Evolutionary conservation across 2,888 invertebrate genomes (phyloP).

Genomic region (Conops quadrifasciatus): DNA sequence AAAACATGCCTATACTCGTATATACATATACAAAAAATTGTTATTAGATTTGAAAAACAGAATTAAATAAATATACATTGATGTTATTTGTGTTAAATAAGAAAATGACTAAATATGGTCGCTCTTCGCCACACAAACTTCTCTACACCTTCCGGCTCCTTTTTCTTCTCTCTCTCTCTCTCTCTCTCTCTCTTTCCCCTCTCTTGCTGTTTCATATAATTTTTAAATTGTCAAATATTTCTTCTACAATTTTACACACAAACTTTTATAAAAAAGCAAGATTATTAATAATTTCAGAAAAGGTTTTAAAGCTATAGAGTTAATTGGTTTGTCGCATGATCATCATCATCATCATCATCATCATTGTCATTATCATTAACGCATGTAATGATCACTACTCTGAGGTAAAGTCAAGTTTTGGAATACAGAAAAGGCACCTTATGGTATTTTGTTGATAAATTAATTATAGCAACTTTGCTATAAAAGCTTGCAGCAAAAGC

Average conservation of each 20-base stretch:
- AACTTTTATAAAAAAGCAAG: not conserved
- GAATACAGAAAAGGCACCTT: slow-evolving; percentile 28
- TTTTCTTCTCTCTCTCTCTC: not conserved
- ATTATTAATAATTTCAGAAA: not conserved
- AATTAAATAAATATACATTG: not conserved
- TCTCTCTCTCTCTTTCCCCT: not conserved
- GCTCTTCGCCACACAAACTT: not conserved
- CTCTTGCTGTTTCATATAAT: not conserved
- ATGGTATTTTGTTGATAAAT: not conserved
- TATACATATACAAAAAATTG: not conserved
- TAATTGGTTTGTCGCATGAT: not conserved
- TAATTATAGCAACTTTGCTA: slow-evolving; percentile 20
- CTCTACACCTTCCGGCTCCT: not conserved
- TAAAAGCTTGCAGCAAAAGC: not conserved
- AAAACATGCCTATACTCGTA: not conserved
- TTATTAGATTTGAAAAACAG: not conserved
- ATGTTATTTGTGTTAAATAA: not conserved
- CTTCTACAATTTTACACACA: not conserved
- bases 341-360: not conserved
- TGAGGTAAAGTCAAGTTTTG: slow-evolving; percentile 28
- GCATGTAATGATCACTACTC: not conserved
- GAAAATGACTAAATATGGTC: slow-evolving; percentile 28
- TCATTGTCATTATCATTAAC: no score
- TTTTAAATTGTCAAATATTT: no score
- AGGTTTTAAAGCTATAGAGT: slow-evolving; percentile 9